Evolutionary conservation across 2,113 vertebrate genomes (phyloP), one percentile per base, ranked within the genome.

Genomic region (Balaenoptera acutorostrata): DNA sequence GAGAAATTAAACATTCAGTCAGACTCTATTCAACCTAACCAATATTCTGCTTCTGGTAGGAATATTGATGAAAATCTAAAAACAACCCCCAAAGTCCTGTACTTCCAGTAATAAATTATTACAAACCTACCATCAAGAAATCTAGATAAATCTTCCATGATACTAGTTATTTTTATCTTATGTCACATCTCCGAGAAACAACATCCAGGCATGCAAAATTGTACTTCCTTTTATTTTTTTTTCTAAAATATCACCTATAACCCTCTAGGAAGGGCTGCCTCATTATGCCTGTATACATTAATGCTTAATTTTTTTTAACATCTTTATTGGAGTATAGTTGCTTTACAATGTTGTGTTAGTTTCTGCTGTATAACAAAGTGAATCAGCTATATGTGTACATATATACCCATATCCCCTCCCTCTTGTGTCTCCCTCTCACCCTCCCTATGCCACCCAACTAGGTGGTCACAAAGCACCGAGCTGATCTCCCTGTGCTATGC

Each of bases 121-220:
- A 55, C 64, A 90, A 63, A 83, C 18, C n/a, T 44, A 88, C 33
- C 41, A 83, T 21, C 46, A 64, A 36, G 41, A 39, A 82, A 71
- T 69, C 39, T 75, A 83, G 83, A 69, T 44, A 71, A 85, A 44
- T 18, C 80, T 75, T 95, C 81, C 61, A 88, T 74, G 78, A 95
- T 92, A 52, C 39, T 81, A 13, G 75, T 81, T 94, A 36, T 95
- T 95, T 94, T 94, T 93, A 91, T 36, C n/a, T 90, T 68, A 39
- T 10, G 44, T 80, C 57, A 59, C 88, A 93, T 95, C 44, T 77
- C 69, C 77, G 52, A 71, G 81, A 95, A 95, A 80, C 2, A 63
- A 64, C 72, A 87, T 80, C 69, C 66, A 88, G 55, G 36, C 44
- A 12, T n/a, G 41, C 63, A 64, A 85, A 82, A 36, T 7, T 46